Evolutionary conservation across 2,888 invertebrate genomes (phyloP), one percentile per base, ranked within the genome.

Genomic region (Nebria salina): DNA sequence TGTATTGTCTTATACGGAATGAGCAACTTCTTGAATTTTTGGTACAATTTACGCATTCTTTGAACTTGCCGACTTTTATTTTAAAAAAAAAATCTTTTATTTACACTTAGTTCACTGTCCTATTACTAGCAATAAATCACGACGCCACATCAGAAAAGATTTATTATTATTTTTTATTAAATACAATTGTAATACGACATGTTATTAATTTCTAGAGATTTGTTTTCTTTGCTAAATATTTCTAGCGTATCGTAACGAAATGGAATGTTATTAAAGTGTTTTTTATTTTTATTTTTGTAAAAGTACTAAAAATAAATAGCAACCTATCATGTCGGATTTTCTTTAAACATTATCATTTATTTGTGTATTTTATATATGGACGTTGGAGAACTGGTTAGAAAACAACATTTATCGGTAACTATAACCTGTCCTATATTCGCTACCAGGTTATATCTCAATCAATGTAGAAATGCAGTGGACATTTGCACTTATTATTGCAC

Each of bases 371-470:
- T 54, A 54, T 54, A 54, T 54, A 54, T 54, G 8, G 54, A 54
- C 13, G 54, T 54, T 8, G 54, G 4, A 70, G 70, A 70, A 70
- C 70, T 25, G 20, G 70, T 70, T 70, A 34, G 25, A 25, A 70
- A 70, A 70, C 70, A 70, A 34, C 70, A 70, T 34, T 70, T 70
- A 70, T 70, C 70, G 70, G 70, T 70, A 13, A 54, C 11, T 70
- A 26, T 15, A 70, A 70, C 25, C 70, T 70, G 70, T 70, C 70
- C 70, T 34, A 70, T 70, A 70, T 70, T 70, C 13, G 70, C 70
- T 70, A 70, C 25, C 70, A 70, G 70, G 25, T 34, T 70, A 34
- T 20, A 70, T 70, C 70, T 70, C 70, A 70, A 70, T 70, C 70
- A 70, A 20, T 54, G 54, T 54, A 54, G 54, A 54, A 54, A 54